Conservation (phyloP, 2,888 invertebrate species). For the Cephus nigrinus region DNA sequence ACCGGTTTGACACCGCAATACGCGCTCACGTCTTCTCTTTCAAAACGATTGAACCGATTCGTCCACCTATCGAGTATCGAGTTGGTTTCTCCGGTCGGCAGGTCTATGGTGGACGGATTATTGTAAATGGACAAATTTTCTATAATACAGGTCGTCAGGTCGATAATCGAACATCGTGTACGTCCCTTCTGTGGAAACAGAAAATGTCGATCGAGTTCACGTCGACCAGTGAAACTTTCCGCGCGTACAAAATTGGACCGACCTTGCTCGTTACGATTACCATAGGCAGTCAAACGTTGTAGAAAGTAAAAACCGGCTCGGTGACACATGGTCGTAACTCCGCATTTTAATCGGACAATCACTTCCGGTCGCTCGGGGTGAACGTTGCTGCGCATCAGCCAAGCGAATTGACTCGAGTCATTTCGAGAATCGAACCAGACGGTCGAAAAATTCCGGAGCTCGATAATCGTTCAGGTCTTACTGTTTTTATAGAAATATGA, state of each 20-base stretch:
- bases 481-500: neutral
- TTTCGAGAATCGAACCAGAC: neutral
- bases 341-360: neutral
- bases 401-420: neutral
- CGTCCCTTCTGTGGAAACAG: neutral
- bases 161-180: neutral
- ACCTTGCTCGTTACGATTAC: neutral
- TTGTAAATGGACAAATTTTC: neutral
- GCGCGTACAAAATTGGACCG: neutral
- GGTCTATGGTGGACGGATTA: neutral
- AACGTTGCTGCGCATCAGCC: neutral
- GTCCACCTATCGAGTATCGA: neutral
- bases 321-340: neutral
- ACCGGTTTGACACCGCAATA: constrained; percentile 28
- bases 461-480: neutral
- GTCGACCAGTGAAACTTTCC: neutral
- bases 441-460: neutral
- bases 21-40: constrained; percentile 18
- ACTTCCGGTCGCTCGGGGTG: neutral
- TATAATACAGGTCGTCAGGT: neutral
- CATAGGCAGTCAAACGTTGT: neutral
- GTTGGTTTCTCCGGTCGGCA: neutral
- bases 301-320: neutral
- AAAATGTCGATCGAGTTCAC: neutral
- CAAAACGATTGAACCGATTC: neutral